These are phyloP conservation scores for Cynoglossus semilaevis DNA, from an alignment of 2,113 vertebrate genomes.

Conservation along the genomic window DNA sequence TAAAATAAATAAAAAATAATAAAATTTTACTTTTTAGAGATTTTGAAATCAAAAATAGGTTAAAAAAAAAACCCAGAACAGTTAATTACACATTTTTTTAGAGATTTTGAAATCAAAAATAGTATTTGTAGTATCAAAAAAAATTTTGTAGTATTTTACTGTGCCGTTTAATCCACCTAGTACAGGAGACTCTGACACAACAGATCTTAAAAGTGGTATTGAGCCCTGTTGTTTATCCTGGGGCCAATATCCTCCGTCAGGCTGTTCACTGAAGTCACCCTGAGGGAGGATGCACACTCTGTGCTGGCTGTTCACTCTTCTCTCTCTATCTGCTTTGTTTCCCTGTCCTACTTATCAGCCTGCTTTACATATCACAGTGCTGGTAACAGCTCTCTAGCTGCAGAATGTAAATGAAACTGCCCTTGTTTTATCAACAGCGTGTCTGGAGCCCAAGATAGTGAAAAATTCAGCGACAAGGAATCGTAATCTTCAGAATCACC, in stretches of 20 bases:
- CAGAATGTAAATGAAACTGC: constrained; percentile 42
- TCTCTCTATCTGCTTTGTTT: constrained; percentile 51
- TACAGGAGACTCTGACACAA: background rate
- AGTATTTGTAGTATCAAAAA: no score
- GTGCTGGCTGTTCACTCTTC: constrained; percentile 28
- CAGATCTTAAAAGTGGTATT: constrained; percentile 16
- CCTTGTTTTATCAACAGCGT: constrained; percentile 52
- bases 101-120: no score
- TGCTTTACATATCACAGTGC: constrained; percentile 66
- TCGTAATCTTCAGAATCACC: constrained; percentile 23
- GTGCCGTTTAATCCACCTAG: background rate
- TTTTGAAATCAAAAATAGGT: no score
- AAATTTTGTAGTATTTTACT: background rate
- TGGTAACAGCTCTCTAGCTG: constrained; percentile 44
- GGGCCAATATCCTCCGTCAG: constrained; percentile 39
- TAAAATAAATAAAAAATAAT: no score
- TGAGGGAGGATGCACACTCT: constrained; percentile 57
- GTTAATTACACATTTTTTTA: no score
- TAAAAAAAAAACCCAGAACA: no score
- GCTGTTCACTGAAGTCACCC: constrained; percentile 33
- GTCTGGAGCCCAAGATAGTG: constrained; percentile 31
- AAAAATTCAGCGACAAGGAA: constrained; percentile 10
- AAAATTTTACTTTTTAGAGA: no score
- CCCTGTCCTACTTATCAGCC: constrained; percentile 65
- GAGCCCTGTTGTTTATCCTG: constrained; percentile 26